Evolutionary conservation across 2,113 vertebrate species (phyloP).

Genomic region (Pontoporia blainvillei): DNA sequence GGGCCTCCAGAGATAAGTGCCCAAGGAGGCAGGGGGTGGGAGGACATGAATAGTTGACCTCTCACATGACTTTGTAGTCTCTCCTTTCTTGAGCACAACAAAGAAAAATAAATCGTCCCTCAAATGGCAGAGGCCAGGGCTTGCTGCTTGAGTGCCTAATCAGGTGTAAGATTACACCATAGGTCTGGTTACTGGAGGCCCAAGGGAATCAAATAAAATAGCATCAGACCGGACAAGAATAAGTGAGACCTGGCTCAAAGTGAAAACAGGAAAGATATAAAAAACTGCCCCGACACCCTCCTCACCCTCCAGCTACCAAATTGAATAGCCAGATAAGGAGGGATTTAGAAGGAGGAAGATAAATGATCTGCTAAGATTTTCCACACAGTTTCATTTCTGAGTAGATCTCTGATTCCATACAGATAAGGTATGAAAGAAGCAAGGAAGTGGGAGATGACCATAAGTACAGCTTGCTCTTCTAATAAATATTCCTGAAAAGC

Average conservation of each 20-base stretch:
- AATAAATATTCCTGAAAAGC: conserved; percentile 27
- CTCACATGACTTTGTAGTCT: conserved; percentile 66
- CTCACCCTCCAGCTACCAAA: neutral
- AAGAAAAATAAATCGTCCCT: conserved; percentile 83
- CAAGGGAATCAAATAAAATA: conserved; percentile 72
- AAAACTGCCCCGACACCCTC: neutral
- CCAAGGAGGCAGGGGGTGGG: neutral
- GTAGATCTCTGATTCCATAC: conserved; percentile 40
- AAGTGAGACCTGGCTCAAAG: conserved; percentile 27
- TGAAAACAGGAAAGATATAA: conserved; percentile 18
- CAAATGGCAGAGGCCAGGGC: conserved; percentile 63
- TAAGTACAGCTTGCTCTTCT: conserved; percentile 7
- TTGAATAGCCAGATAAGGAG: conserved; percentile 28
- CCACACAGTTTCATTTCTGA: conserved; percentile 41
- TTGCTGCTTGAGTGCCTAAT: conserved; percentile 71
- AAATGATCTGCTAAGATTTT: conserved; percentile 1
- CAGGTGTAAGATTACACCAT: conserved; percentile 75
- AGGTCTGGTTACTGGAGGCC: conserved; percentile 74
- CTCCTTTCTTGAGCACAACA: conserved; percentile 75
- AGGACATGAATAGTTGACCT: conserved; percentile 58
- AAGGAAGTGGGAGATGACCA: neutral
- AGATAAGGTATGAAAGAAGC: conserved; percentile 35
- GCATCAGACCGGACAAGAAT: conserved; percentile 78
- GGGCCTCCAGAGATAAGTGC: neutral
- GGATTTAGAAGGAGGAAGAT: conserved; percentile 31